Evolutionary conservation across 2,888 invertebrate species (phyloP).

Genomic region (Phlogophora meticulosa): DNA sequence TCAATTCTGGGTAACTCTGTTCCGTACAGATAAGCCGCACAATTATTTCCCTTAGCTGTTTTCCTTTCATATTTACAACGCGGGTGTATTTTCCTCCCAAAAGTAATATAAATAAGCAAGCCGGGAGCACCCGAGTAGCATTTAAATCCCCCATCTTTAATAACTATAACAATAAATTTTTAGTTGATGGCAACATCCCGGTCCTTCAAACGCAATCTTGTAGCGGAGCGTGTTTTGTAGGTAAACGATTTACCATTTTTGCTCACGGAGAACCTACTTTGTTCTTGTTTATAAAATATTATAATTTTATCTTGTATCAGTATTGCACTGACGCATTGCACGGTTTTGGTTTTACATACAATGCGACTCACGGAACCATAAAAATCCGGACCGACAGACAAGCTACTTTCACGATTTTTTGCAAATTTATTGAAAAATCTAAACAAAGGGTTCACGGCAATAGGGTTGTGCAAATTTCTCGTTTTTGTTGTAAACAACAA

Average conservation of each 20-base stretch:
- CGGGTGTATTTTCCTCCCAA: slow-evolving; percentile 34
- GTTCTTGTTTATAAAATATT: slow-evolving; percentile 23
- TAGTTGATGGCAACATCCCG: slow-evolving; percentile 54
- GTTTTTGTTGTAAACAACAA: slow-evolving; percentile 82
- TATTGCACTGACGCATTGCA: slow-evolving; percentile 22
- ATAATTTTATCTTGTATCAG: slow-evolving; percentile 28
- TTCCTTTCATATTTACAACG: slow-evolving; percentile 54
- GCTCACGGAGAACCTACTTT: slow-evolving; percentile 26
- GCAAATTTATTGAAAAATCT: slow-evolving; percentile 72
- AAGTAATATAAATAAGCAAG: slow-evolving; percentile 49
- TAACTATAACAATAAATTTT: slow-evolving; percentile 61
- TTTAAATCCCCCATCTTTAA: slow-evolving; percentile 60
- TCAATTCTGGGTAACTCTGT: slow-evolving; percentile 36
- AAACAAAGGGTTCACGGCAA: slow-evolving; percentile 86
- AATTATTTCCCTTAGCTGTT: slow-evolving; percentile 50
- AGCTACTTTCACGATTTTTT: slow-evolving; percentile 80
- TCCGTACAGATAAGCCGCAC: slow-evolving; percentile 56
- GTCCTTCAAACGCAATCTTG: slow-evolving; percentile 52
- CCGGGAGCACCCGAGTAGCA: slow-evolving; percentile 43
- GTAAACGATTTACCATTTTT: slow-evolving; percentile 54
- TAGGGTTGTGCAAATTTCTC: slow-evolving; percentile 87
- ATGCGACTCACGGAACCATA: slow-evolving; percentile 54
- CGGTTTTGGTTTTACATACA: slow-evolving; percentile 27
- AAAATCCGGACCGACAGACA: slow-evolving; percentile 65
- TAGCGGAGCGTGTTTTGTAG: slow-evolving; percentile 47